Evolutionary conservation across 1,140 invertebrate genomes (phyloP), one percentile per base, ranked within the genome.

Genomic region (Aphelinus certus): DNA sequence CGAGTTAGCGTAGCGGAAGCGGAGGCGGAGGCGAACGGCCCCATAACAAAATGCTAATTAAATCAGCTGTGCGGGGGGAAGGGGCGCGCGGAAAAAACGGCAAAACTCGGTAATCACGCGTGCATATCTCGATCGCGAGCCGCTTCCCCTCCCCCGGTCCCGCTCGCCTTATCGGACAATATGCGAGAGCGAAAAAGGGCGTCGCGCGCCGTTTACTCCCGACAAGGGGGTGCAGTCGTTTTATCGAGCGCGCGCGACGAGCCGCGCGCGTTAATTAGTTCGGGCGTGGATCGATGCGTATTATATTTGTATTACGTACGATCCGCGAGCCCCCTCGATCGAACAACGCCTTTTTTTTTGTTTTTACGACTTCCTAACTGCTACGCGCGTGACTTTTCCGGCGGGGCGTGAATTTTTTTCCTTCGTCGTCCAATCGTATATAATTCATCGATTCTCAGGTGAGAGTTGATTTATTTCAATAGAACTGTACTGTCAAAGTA

Each of bases 1-100:
- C 26, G 26, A 26, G 26, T 26, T 26, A 26, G 26, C 26, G 26
- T 26, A 26, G 26, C 26, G 26, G 26, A 26, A 26, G 26, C 26
- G 26, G 26, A 26, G 26, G 58, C 45, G 26, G 58, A 60, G 58
- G 58, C 58, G 58, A 60, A 43, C 58, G n/a, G 57, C 45, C 61
- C 61, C 62, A 2, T 46, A 63, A 63, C 9, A 49, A 26, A 65
- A 65, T 53, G 63, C 63, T 53, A 65, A 65, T 65, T 65, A 65
- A 53, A 65, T 65, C 47, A 65, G 62, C 62, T 3, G 7, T 46
- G 60, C 45, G 26, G 43, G 10, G 42, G 6, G 1, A 46, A 47
- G 5, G 46, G 3, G 43, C 60, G 45, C 6, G 45, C 2, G 6
- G 48, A 47, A 10, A 63, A 63, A 63, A 63, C 4, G 7, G 61